Evolutionary conservation across 2,888 invertebrate species (phyloP).

Genomic region (Hypsopygia costalis): DNA sequence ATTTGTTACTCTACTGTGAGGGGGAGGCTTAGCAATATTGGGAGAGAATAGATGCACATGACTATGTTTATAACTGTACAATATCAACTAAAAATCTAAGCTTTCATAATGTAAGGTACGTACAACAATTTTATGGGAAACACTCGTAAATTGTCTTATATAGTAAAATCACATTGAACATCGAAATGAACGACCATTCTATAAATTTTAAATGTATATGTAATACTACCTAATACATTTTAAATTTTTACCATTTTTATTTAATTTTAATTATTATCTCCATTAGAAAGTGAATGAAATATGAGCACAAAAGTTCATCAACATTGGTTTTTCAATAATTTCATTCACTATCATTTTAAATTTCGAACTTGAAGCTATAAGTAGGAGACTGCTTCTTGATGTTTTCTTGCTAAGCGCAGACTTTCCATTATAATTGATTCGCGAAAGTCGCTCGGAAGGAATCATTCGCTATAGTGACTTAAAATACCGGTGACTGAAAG

Average conservation of each 20-base stretch:
- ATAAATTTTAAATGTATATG: slow-evolving; percentile 7
- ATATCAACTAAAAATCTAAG: background rate
- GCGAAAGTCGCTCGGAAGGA: too few species aligned
- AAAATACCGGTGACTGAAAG: too few species aligned
- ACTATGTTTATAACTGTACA: background rate
- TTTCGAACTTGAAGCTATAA: too few species aligned
- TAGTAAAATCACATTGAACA: slow-evolving; percentile 19
- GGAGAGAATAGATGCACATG: background rate
- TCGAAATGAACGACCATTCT: slow-evolving; percentile 14
- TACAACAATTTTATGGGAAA: slow-evolving; percentile 17
- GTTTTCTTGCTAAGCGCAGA: too few species aligned
- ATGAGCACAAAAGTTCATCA: background rate
- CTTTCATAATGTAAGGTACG: slow-evolving; percentile 11
- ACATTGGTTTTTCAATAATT: too few species aligned
- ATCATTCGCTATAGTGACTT: too few species aligned
- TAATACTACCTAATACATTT: slow-evolving; percentile 13
- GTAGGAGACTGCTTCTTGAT: too few species aligned
- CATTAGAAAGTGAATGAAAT: background rate
- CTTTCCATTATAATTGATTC: too few species aligned
- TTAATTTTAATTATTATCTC: slow-evolving; percentile 11
- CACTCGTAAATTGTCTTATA: slow-evolving; percentile 4
- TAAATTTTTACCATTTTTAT: slow-evolving; percentile 13
- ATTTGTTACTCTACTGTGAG: background rate
- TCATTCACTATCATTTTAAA: too few species aligned
- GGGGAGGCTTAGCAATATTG: slow-evolving; percentile 1